Conservation (phyloP, 2,888 invertebrate genomes). For the Noctua pronuba region DNA sequence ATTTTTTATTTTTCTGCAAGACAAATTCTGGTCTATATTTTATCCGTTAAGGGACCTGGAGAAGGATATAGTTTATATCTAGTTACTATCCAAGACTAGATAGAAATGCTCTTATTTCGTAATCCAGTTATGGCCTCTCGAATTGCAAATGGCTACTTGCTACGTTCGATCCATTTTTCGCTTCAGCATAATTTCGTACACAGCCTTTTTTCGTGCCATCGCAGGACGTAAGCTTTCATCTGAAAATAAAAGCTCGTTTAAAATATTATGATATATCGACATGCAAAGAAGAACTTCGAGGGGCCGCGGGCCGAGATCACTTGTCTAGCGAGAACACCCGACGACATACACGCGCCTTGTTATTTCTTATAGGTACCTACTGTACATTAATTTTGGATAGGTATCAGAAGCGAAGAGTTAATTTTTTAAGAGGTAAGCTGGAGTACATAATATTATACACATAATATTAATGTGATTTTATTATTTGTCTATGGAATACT, state of each 20-base stretch:
- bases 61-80: neutral
- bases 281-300: no score
- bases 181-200: neutral
- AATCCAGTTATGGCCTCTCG: neutral
- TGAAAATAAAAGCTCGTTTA: neutral
- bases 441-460: no score
- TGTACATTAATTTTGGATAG: no score
- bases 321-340: no score
- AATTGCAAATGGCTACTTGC: neutral
- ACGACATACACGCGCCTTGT: no score
- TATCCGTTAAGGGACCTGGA: neutral
- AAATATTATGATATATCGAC: neutral
- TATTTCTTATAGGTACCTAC: no score
- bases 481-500: no score
- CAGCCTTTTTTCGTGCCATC: neutral
- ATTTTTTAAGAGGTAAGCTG: no score
- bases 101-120: neutral
- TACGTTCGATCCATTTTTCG: neutral
- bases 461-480: no score
- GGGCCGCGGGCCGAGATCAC: no score
- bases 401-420: no score
- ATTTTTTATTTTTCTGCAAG: neutral
- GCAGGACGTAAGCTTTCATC: neutral
- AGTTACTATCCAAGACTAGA: no score
- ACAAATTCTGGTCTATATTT: neutral